Base-by-base conservation (phyloP, 2,797 vertebrate species). In the Coregonus suidteri region DNA sequence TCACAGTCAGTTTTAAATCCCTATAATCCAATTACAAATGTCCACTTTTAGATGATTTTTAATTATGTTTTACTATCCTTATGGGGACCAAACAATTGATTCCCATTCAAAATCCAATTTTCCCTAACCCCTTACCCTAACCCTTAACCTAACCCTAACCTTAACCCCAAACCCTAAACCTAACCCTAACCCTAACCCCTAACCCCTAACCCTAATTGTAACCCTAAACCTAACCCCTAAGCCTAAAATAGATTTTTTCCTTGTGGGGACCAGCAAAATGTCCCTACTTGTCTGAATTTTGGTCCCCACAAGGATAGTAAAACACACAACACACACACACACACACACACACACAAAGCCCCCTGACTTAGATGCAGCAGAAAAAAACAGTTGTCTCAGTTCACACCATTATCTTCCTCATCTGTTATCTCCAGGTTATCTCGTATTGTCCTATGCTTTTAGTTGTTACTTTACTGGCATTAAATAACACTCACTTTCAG, bases 171-270 rank as follows among this genome's bases (percentile, higher is more conserved):
- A 34, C 31, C 31, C 31, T 3, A 34, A 34, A 34, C 31, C 31
- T 34, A 34, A 34, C 31, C 31, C 31, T 34, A 34, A 34, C 3
- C 31, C 31, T 34, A 34, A 34, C 31, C 31, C 31, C 31, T 34
- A 34, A 34, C 31, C 3, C 31, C 31, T 34, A 34, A 34, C 31
- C 31, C 31, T 34, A 34, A 34, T 3, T 34, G 25, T 25, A 25
- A 25, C 25, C 31, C 31, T 34, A 34, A 34, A 34, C 31, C 31
- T 34, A 34, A 34, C 31, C 31, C 31, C 31, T 2, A 34, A 34
- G 2, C 41, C 9, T 47, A 47, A 47, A 11, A 47, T 47, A 11
- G 0, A 0, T 47, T 0, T 47, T 11, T 11, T 11, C 0, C 9
- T 11, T 47, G 9, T 11, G 41, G 9, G 41, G 11, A 47, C 9